A percentile compares a stretch with the other conserved stretches of the same genome.
These are phyloP conservation scores for Cassiopea xamachana DNA, from an alignment of 30 jellyfish, hydroid and myxozoan species.

Conservation along the genomic window DNA sequence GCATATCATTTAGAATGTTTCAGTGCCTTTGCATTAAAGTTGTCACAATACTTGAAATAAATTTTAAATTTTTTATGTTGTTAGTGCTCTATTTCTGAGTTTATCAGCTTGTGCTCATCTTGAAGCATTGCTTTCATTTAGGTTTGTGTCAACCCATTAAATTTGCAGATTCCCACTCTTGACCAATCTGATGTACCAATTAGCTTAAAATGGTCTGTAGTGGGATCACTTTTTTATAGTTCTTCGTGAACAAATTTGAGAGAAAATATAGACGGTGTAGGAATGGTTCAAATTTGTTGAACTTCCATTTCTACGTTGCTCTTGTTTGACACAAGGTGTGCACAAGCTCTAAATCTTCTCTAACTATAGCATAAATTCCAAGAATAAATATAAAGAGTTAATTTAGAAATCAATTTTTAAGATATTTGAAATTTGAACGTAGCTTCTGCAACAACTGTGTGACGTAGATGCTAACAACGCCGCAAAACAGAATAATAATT, in stretches of 20 bases:
- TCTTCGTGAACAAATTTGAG: no score
- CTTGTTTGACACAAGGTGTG: not conserved
- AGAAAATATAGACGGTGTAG: no score
- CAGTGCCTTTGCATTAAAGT: not conserved
- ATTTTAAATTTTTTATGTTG: no score
- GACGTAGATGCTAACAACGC: constrained; percentile 45
- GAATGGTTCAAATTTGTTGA: no score
- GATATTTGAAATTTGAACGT: constrained; percentile 24
- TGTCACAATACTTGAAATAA: no score
- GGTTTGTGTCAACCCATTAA: not conserved
- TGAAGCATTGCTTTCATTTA: not conserved
- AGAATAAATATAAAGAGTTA: not conserved
- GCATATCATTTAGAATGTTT: not conserved
- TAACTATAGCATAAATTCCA: no score
- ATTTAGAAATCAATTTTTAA: not conserved
- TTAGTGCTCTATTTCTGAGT: not conserved
- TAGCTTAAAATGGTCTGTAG: no score
- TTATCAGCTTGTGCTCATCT: not conserved
- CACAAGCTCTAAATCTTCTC: not conserved
- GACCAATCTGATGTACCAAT: no score
- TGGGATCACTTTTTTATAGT: no score
- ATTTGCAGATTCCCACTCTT: no score
- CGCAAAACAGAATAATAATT: not conserved
- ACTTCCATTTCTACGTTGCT: no score
- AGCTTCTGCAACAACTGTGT: constrained; percentile 58